These are phyloP conservation scores for Acrocephalus kingi DNA, from an alignment of 2,113 vertebrate genomes.

Conservation along the genomic window DNA sequence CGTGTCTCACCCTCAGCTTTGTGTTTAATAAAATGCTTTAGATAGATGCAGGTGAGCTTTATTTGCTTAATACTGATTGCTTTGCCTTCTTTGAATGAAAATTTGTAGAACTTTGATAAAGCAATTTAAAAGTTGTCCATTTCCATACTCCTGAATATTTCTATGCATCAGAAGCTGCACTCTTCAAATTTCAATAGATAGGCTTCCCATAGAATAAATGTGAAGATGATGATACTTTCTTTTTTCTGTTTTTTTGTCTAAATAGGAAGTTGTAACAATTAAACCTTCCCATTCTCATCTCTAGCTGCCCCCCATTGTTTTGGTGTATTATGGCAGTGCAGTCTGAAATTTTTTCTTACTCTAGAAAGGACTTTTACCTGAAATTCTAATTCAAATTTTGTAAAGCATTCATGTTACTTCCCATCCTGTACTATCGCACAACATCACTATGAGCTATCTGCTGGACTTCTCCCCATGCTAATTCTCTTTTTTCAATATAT, in stretches of 20 bases:
- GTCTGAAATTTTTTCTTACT: not conserved
- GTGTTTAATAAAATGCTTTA: slow-evolving; percentile 19
- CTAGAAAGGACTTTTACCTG: not conserved
- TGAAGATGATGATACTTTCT: not conserved
- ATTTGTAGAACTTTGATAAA: not conserved
- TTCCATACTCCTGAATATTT: not conserved
- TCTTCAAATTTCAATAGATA: not conserved
- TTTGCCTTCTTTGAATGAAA: not conserved
- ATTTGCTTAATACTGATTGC: slow-evolving; percentile 18
- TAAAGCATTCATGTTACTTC: not conserved
- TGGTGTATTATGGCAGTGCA: not conserved
- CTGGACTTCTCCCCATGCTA: not conserved
- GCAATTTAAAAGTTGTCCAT: not conserved
- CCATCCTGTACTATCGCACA: not conserved
- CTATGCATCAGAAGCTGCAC: not conserved
- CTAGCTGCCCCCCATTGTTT: not conserved
- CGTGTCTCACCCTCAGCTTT: not conserved
- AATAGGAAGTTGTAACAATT: not conserved
- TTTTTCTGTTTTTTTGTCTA: not conserved
- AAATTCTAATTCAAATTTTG: not conserved
- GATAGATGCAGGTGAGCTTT: not conserved
- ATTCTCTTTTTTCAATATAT: not conserved
- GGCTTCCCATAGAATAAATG: not conserved
- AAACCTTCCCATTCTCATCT: not conserved
- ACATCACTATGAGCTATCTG: not conserved